Evolutionary conservation across 2,888 invertebrate genomes (phyloP).

Genomic region (Ectemnius lituratus): DNA sequence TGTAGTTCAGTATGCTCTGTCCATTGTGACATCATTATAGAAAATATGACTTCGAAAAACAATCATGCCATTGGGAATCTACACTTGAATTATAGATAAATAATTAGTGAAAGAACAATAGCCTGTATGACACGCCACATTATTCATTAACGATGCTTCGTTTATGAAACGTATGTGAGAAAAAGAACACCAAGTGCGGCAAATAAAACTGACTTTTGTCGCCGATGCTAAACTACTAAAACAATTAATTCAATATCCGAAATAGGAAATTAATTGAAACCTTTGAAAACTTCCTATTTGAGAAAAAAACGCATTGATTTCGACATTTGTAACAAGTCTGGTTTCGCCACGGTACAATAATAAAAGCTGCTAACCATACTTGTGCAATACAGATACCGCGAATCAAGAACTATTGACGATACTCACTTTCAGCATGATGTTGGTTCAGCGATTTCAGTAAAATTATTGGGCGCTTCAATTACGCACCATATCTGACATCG

Average conservation of each 20-base stretch:
- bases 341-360: conserved; percentile 69
- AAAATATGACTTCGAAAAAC: too few relatives aligned
- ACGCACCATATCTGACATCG: conserved; percentile 6
- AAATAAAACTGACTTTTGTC: not conserved
- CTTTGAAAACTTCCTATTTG: conserved; percentile 26
- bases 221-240: conserved; percentile 9
- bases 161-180: too few relatives aligned
- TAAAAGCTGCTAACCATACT: conserved; percentile 63
- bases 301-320: conserved; percentile 31
- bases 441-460: conserved; percentile 18
- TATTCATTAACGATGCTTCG: too few relatives aligned
- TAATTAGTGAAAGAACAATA: too few relatives aligned
- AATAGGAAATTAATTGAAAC: conserved; percentile 46
- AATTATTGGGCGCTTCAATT: conserved; percentile 19
- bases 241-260: conserved; percentile 33
- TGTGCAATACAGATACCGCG: conserved; percentile 61
- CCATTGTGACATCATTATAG: too few relatives aligned
- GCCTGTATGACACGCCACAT: too few relatives aligned
- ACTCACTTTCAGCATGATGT: too few relatives aligned
- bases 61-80: too few relatives aligned
- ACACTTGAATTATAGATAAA: too few relatives aligned
- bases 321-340: conserved; percentile 40
- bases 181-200: too few relatives aligned
- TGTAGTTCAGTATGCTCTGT: not conserved
- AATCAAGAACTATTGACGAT: not conserved